phyloP scores from a whole-genome alignment of 2,888 invertebrate species.

The Archips xylosteana region DNA sequence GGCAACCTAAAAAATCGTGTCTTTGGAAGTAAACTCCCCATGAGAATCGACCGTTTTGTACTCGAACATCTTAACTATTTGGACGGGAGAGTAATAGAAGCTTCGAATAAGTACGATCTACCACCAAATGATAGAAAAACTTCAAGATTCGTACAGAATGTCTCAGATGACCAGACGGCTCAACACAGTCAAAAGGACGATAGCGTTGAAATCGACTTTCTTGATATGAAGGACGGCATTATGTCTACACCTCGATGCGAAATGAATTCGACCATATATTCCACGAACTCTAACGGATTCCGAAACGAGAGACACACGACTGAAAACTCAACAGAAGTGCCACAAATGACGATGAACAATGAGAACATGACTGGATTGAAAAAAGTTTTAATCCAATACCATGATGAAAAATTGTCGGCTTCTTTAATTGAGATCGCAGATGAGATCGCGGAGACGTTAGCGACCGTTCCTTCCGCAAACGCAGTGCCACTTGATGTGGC shows the following conservation, averaged over 20 bases:
- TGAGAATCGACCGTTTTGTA: constrained; percentile 14
- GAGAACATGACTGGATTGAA: not conserved
- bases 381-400: too few species aligned
- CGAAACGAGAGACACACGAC: not conserved
- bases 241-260: not conserved
- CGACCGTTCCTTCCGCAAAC: not conserved
- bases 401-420: not conserved
- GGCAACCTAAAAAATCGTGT: constrained; percentile 17
- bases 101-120: constrained; percentile 2
- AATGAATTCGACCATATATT: not conserved
- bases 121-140: not conserved
- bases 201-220: not conserved
- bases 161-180: not conserved
- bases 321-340: too few species aligned
- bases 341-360: too few species aligned
- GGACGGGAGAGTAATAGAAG: constrained; percentile 5
- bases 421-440: not conserved
- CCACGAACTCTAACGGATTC: not conserved
- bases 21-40: not conserved
- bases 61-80: constrained; percentile 13
- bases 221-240: not conserved
- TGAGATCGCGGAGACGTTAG: not conserved
- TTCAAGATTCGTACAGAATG: too few species aligned
- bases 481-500: not conserved
- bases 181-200: not conserved